These are phyloP conservation scores for Myotis brandtii DNA, from an alignment of 2,113 vertebrate species.

Conservation along the genomic window DNA sequence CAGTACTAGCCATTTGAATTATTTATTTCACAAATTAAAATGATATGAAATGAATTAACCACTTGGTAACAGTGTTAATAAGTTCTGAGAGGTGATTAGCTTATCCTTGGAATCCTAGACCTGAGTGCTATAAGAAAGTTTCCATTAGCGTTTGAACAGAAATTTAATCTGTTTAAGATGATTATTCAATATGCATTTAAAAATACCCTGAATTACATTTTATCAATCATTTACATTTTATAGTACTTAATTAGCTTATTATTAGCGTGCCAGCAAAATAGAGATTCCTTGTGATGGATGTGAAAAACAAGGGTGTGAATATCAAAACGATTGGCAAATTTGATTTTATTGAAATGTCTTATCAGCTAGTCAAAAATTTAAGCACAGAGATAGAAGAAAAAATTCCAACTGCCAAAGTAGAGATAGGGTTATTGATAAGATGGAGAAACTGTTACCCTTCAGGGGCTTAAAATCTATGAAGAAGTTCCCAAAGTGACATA, in stretches of 20 bases:
- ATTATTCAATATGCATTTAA: conserved; percentile 3
- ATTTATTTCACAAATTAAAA: conserved; percentile 49
- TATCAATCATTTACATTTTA: conserved; percentile 16
- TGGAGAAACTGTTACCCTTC: not conserved
- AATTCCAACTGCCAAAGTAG: not conserved
- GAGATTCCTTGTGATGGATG: not conserved
- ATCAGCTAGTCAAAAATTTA: conserved; percentile 19
- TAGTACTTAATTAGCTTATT: not conserved
- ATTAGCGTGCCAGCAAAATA: not conserved
- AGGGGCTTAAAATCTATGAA: not conserved
- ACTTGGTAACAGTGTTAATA: not conserved
- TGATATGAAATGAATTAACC: not conserved
- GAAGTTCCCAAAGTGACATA: not conserved
- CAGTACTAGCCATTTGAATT: conserved; percentile 30
- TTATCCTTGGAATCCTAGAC: not conserved
- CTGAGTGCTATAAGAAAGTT: not conserved
- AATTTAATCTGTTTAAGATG: not conserved
- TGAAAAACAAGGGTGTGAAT: not conserved
- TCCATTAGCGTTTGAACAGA: not conserved
- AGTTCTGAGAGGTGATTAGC: not conserved
- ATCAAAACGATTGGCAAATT: not conserved
- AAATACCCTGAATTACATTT: conserved; percentile 9
- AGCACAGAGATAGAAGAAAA: not conserved
- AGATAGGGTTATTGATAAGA: not conserved
- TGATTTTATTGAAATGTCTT: conserved; percentile 35